Conservation (phyloP, 1,140 invertebrate species). For the Chrysomallon squamiferum region DNA sequence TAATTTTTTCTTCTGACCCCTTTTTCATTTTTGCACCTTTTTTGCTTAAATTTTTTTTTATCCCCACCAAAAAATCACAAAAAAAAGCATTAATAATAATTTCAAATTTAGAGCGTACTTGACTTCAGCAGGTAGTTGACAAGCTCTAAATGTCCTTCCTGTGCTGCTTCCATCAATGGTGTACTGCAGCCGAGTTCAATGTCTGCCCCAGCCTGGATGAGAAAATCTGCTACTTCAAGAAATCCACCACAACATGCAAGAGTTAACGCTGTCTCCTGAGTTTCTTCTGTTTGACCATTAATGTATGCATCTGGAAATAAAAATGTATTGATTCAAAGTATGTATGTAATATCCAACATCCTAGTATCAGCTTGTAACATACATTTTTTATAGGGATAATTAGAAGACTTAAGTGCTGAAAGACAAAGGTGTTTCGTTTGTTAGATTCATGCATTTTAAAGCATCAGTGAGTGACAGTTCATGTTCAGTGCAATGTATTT, state of each 20-base stretch:
- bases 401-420: too few species aligned
- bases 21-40: too few species aligned
- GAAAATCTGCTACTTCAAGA: constrained; percentile 94
- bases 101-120: constrained; percentile 44
- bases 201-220: constrained; percentile 94
- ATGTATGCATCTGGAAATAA: constrained; percentile 82
- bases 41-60: too few species aligned
- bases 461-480: too few species aligned
- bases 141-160: constrained; percentile 94
- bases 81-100: too few species aligned
- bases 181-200: constrained; percentile 95
- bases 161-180: constrained; percentile 97
- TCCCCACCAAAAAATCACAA: too few species aligned
- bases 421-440: background rate
- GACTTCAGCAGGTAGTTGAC: constrained; percentile 70
- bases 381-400: too few species aligned
- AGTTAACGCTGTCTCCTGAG: constrained; percentile 96
- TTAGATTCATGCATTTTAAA: background rate
- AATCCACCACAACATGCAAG: constrained; percentile 97
- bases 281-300: constrained; percentile 96
- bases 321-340: too few species aligned
- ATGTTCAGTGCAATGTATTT: too few species aligned
- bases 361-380: too few species aligned
- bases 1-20: too few species aligned
- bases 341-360: background rate